Percentiles rank a stretch among this genome's conserved stretches.
phyloP scores from a whole-genome alignment of 2,113 vertebrate species.

The Anser cygnoides region DNA sequence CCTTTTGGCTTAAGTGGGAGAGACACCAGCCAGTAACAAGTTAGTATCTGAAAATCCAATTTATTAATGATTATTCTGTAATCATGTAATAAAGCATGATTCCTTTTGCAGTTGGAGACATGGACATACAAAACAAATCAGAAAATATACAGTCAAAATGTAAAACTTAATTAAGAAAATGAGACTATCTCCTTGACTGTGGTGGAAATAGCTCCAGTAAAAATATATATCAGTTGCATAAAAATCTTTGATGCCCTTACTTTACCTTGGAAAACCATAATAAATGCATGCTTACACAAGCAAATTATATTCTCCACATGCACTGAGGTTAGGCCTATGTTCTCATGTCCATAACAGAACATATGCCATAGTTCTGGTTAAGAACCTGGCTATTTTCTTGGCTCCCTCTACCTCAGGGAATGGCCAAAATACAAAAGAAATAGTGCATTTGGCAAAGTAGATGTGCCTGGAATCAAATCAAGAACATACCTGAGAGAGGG shows the following conservation, averaged over 20 bases:
- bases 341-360: background rate
- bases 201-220: background rate
- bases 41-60: background rate
- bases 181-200: background rate
- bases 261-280: background rate
- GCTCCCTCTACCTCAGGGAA: background rate
- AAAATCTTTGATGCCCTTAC: background rate
- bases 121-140: background rate
- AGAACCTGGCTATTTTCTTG: background rate
- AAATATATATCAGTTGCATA: background rate
- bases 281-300: background rate
- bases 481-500: constrained; percentile 91
- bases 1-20: background rate
- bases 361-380: background rate
- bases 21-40: background rate
- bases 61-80: background rate
- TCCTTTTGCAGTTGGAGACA: background rate
- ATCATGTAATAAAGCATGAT: background rate
- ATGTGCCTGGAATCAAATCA: background rate
- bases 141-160: background rate
- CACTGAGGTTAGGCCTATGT: background rate
- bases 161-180: background rate
- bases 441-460: background rate
- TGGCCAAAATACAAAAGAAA: background rate
- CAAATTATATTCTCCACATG: background rate